Evolutionary conservation across 1,140 invertebrate species (phyloP).

Genomic region (Polypedilum vanderplanki): DNA sequence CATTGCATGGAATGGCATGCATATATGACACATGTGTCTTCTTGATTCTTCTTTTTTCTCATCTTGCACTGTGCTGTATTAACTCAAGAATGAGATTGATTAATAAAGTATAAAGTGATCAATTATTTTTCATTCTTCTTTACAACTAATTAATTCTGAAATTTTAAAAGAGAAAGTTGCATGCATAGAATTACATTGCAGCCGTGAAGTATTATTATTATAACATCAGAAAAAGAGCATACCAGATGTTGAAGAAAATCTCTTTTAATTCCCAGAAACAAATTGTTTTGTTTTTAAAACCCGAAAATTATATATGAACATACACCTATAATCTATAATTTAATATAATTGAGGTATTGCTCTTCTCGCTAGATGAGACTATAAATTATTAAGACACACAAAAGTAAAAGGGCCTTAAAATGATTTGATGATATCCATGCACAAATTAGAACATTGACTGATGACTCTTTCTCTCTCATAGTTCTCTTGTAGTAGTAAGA

Average conservation of each 20-base stretch:
- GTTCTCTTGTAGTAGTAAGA: neutral
- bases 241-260: neutral
- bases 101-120: neutral
- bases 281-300: constrained; percentile 19
- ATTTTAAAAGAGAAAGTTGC: neutral
- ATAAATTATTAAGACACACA: no score
- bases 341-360: constrained; percentile 14
- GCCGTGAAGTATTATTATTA: no score
- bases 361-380: neutral
- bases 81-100: neutral
- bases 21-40: no score
- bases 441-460: constrained; percentile 13
- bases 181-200: no score
- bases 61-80: neutral
- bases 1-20: neutral
- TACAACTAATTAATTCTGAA: constrained; percentile 7
- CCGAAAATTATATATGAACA: neutral
- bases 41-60: no score
- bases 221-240: neutral
- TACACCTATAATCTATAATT: constrained; percentile 14
- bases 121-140: neutral
- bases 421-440: constrained; percentile 1
- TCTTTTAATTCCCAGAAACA: constrained; percentile 3
- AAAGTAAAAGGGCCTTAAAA: neutral
- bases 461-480: neutral